A percentile compares a stretch with the other conserved stretches of the same genome.
phyloP scores from a whole-genome alignment of 2,888 invertebrate genomes.

The Andrena flavipes region DNA sequence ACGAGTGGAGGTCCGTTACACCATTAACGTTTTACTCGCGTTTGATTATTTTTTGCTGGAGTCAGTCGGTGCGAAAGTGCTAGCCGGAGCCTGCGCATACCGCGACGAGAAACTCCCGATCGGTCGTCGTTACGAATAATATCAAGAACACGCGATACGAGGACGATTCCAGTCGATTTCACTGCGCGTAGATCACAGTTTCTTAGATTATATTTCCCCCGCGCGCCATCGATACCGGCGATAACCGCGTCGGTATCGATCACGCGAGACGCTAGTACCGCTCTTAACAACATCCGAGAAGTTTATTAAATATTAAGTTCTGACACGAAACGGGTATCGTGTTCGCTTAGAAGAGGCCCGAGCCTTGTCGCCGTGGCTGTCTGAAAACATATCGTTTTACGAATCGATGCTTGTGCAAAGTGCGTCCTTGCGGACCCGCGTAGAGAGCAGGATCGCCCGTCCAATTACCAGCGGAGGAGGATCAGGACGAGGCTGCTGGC shows the following conservation, averaged over 20 bases:
- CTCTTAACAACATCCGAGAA: slow-evolving; percentile 57
- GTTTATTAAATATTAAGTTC: slow-evolving; percentile 62
- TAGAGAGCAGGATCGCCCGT: background rate
- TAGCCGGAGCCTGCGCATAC: background rate
- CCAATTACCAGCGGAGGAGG: background rate
- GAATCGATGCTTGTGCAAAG: slow-evolving; percentile 57
- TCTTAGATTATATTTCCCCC: slow-evolving; percentile 53
- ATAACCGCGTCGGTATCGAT: slow-evolving; percentile 50
- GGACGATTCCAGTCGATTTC: slow-evolving; percentile 52
- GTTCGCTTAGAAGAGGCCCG: slow-evolving; percentile 52
- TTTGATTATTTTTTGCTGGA: background rate
- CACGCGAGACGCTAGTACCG: slow-evolving; percentile 56
- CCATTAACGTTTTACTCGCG: too few relatives aligned
- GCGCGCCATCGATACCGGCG: slow-evolving; percentile 56
- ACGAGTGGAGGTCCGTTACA: too few relatives aligned
- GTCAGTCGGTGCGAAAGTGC: slow-evolving; percentile 11
- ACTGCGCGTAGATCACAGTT: slow-evolving; percentile 42
- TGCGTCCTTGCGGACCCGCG: slow-evolving; percentile 8
- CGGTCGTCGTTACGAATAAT: slow-evolving; percentile 39
- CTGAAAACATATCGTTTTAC: slow-evolving; percentile 60
- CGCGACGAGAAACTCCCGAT: slow-evolving; percentile 32
- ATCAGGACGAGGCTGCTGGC: background rate
- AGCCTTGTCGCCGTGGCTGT: slow-evolving; percentile 38
- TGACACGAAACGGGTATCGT: slow-evolving; percentile 59
- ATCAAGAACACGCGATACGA: slow-evolving; percentile 38